Evolutionary conservation across 2,113 vertebrate species (phyloP), one percentile per base, ranked within the genome.

Genomic region (Etia nguti): DNA sequence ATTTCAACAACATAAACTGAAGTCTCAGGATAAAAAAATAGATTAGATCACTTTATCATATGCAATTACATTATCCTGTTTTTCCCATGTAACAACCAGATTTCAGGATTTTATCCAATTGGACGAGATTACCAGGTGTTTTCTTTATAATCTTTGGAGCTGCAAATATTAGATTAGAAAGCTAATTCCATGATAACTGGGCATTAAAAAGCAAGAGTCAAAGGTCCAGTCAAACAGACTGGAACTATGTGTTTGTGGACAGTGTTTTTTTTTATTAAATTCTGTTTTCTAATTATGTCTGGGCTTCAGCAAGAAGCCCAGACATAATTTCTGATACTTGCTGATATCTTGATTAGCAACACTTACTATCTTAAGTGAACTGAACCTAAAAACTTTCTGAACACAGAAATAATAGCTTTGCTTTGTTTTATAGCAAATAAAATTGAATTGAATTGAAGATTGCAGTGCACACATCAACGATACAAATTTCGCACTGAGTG

Each of bases 221-320:
- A 80, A 91, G 89, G 87, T 87, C 80, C 80, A 59, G n/a, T 89
- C 93, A 82, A 88, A 93, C 34, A 59, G 87, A 88, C 86, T 79
- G 80, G 57, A 87, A 31, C 50, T 48, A 43, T 86, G 80, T 82
- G 55, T 85, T 41, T 84, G 73, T 86, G 86, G 24, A 50, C 20
- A n/a, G 50, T 52, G 50, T n/a, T 54, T 54, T 20, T n/a, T 54
- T 54, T 20, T 16, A 20, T 50, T 31, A 31, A 31, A 5, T 31
- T 31, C 4, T 31, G n/a, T n/a, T n/a, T n/a, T n/a, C n/a, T n/a
- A n/a, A n/a, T n/a, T n/a, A n/a, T n/a, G n/a, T n/a, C n/a, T n/a
- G n/a, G n/a, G n/a, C n/a, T n/a, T n/a, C 31, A 31, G 31, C 31
- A 31, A 31, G 31, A 31, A 31, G 18, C 10, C n/a, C n/a, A 55